Evolutionary conservation across 2,888 invertebrate genomes (phyloP).

Genomic region (Chymomyza caudatula): DNA sequence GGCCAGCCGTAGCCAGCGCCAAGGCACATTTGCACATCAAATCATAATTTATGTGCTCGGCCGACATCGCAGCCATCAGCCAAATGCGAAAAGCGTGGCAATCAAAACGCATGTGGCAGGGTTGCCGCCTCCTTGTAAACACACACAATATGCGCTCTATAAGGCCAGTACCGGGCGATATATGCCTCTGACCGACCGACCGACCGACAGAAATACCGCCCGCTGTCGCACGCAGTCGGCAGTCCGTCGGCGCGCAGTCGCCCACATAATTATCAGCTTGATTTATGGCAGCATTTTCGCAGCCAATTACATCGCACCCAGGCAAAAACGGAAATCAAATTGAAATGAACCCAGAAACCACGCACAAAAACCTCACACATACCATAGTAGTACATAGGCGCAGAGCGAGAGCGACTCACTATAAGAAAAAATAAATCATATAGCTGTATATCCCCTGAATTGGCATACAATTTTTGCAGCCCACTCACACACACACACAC

Average conservation of each 20-base stretch:
- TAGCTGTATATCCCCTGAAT: neutral
- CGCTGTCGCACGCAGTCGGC: neutral
- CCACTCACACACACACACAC: no score
- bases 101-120: conserved; percentile 23
- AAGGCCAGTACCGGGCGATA: neutral
- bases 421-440: neutral
- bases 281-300: conserved; percentile 69
- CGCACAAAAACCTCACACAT: neutral
- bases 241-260: conserved; percentile 47
- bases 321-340: conserved; percentile 48
- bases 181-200: neutral
- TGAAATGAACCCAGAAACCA: conserved; percentile 9
- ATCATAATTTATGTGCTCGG: conserved; percentile 59
- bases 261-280: conserved; percentile 74
- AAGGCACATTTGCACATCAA: conserved; percentile 45
- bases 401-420: neutral
- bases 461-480: neutral
- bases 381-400: neutral
- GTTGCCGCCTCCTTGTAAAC: neutral
- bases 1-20: neutral
- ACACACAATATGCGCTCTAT: neutral
- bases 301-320: conserved; percentile 64
- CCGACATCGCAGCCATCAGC: conserved; percentile 13
- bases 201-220: neutral
- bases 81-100: conserved; percentile 15